A percentile compares a stretch with the other conserved stretches of the same genome.
phyloP scores from a whole-genome alignment of 2,113 vertebrate species.

The Capreolus pygargus region DNA sequence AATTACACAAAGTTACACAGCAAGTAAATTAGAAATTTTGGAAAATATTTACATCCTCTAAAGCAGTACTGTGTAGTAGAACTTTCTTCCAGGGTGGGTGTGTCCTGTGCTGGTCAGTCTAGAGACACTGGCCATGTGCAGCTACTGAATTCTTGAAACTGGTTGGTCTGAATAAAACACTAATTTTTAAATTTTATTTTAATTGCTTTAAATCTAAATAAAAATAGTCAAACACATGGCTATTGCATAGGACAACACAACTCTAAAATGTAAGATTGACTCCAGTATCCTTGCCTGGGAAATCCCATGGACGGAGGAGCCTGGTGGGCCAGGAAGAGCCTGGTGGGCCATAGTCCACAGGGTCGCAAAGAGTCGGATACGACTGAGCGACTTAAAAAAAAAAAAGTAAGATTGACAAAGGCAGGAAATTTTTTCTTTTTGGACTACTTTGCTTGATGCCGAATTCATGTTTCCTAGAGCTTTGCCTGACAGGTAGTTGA shows the following conservation, averaged over 20 bases:
- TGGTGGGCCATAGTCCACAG: no score
- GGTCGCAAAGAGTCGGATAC: no score
- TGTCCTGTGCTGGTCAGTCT: neutral
- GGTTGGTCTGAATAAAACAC: neutral
- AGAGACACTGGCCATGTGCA: neutral
- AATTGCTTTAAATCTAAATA: neutral
- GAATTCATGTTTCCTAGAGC: neutral
- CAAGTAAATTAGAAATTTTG: neutral
- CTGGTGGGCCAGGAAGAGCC: no score
- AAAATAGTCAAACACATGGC: neutral
- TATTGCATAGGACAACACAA: neutral
- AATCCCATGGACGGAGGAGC: no score
- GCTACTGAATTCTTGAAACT: neutral
- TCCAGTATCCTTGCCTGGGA: no score
- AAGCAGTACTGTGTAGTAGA: neutral
- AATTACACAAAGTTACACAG: neutral
- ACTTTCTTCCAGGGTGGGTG: neutral
- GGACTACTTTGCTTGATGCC: neutral
- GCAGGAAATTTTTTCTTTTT: neutral
- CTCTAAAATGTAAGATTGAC: neutral
- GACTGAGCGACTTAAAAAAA: no score
- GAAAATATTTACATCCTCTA: neutral
- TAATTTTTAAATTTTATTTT: neutral
- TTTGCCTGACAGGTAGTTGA: neutral
- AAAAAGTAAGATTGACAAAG: neutral